Conservation (phyloP, 2,113 vertebrate genomes). For the Pomatostomus ruficeps region DNA sequence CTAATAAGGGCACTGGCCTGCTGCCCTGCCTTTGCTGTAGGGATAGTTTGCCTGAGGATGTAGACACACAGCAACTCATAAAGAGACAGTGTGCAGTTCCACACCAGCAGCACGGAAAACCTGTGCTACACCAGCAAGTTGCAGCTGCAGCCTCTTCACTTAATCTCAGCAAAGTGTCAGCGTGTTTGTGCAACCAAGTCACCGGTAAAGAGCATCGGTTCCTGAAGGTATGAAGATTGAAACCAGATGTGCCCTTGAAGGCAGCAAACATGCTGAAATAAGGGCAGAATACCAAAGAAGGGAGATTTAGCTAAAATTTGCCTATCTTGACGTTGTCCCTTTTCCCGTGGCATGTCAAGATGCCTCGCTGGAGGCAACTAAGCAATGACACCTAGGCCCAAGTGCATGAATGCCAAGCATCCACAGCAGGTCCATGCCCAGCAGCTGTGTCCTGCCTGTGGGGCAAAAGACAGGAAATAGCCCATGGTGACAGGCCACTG, state of each 20-base stretch:
- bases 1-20: not conserved
- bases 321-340: not conserved
- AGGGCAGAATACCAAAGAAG: not conserved
- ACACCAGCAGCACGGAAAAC: not conserved
- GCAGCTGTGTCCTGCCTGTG: fast-evolving
- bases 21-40: conserved; percentile 24
- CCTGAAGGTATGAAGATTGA: not conserved
- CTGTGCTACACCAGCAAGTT: not conserved
- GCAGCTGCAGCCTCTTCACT: not conserved
- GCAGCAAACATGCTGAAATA: not conserved
- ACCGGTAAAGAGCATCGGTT: not conserved
- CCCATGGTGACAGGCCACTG: not conserved
- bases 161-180: not conserved
- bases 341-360: not conserved
- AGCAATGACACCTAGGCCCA: not conserved
- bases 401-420: not conserved
- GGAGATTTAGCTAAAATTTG: not conserved
- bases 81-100: not conserved
- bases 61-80: not conserved
- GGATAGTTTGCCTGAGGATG: conserved; percentile 18
- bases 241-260: not conserved
- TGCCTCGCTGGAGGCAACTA: not conserved
- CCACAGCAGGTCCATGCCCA: not conserved
- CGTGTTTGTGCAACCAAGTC: not conserved
- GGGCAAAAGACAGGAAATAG: not conserved